Conservation (phyloP, 2,797 vertebrate species). For the Acridotheres tristis region DNA sequence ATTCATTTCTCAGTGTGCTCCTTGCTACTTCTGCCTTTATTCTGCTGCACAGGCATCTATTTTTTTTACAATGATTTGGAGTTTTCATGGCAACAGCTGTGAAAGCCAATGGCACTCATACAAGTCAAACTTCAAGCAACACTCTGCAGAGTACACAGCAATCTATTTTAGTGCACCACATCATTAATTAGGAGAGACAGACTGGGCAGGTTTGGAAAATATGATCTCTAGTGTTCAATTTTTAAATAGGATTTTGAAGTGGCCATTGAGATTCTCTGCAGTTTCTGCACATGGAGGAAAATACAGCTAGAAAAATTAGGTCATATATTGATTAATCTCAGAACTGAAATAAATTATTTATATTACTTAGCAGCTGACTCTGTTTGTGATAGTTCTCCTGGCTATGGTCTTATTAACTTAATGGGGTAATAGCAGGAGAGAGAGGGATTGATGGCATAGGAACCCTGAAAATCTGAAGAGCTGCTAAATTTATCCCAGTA, state of each 20-base stretch:
- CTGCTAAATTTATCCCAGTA: background rate
- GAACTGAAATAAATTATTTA: constrained; percentile 35
- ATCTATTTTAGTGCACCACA: constrained; percentile 40
- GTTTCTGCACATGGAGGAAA: constrained; percentile 18
- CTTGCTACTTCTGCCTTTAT: background rate
- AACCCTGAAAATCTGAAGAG: background rate
- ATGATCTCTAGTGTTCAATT: constrained; percentile 15
- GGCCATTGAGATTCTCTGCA: background rate
- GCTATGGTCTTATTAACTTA: background rate
- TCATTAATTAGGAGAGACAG: constrained; percentile 59
- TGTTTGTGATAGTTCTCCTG: background rate
- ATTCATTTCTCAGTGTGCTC: background rate
- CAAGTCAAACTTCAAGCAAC: constrained; percentile 57
- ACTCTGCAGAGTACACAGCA: constrained; percentile 34
- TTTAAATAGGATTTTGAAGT: constrained; percentile 19
- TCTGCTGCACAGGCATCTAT: background rate
- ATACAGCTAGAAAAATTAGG: constrained; percentile 12
- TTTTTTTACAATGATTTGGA: background rate
- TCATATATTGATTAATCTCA: constrained; percentile 25
- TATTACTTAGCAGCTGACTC: background rate
- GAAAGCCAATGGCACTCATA: constrained; percentile 46
- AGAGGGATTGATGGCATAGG: background rate
- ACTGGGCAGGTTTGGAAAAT: constrained; percentile 54
- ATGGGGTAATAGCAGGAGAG: constrained; percentile 5
- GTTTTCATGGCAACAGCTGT: constrained; percentile 48